Evolutionary conservation across 2,888 invertebrate species (phyloP).

Genomic region (Sthenelais limicola): DNA sequence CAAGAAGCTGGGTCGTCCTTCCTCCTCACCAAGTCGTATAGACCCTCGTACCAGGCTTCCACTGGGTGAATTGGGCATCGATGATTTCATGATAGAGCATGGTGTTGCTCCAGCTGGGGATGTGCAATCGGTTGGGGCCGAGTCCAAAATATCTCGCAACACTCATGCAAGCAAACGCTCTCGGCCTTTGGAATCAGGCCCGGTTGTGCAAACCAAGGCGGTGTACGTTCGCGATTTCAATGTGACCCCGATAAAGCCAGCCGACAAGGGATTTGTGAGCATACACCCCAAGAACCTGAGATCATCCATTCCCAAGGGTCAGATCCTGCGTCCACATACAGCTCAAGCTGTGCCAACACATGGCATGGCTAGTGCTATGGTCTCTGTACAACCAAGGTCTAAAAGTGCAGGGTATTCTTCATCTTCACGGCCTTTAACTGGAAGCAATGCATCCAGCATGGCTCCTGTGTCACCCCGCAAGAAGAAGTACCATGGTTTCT

Average conservation of each 20-base stretch:
- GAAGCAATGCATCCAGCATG: constrained; percentile 49
- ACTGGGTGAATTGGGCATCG: constrained; percentile 56
- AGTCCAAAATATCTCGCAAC: constrained; percentile 26
- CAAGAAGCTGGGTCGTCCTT: constrained; percentile 55
- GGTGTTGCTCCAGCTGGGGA: constrained; percentile 21
- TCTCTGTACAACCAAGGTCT: constrained; percentile 32
- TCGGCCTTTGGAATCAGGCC: not conserved
- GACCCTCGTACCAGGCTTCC: constrained; percentile 67
- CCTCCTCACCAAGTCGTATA: constrained; percentile 67
- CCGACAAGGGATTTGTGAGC: constrained; percentile 42
- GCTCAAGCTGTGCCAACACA: constrained; percentile 33
- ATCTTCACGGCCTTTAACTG: constrained; percentile 27
- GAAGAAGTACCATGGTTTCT: constrained; percentile 49
- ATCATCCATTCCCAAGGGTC: constrained; percentile 62
- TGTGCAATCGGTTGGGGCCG: constrained; percentile 33
- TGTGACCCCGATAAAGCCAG: not conserved
- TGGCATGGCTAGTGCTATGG: not conserved
- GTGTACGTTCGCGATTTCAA: constrained; percentile 15
- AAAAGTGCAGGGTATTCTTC: constrained; percentile 35
- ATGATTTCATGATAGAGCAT: not conserved
- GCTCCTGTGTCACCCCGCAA: constrained; percentile 51
- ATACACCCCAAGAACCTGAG: constrained; percentile 59
- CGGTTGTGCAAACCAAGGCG: not conserved
- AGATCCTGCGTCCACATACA: constrained; percentile 61
- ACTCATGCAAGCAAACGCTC: constrained; percentile 18